Evolutionary conservation across 2,797 vertebrate genomes (phyloP).

Genomic region (Myotis planiceps): DNA sequence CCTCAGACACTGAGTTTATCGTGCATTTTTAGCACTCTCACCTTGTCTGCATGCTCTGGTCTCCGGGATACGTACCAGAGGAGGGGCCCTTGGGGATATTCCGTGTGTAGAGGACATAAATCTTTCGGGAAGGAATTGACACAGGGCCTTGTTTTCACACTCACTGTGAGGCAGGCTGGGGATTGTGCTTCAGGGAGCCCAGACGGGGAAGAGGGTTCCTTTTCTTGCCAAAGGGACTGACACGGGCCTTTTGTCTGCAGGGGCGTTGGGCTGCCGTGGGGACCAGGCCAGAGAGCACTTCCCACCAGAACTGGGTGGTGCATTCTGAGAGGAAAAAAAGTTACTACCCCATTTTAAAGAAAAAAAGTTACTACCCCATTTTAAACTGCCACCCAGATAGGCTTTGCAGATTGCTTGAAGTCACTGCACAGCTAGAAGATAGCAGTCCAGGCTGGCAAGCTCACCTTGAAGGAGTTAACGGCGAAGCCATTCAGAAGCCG

Average conservation of each 20-base stretch:
- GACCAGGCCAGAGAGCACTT: neutral
- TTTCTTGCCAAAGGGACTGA: neutral
- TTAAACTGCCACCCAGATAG: neutral
- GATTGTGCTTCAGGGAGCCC: neutral
- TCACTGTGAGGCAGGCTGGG: neutral
- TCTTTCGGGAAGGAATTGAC: constrained; percentile 34
- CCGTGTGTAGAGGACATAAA: neutral
- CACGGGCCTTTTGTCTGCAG: neutral
- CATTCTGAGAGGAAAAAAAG: neutral
- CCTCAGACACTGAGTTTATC: constrained; percentile 37
- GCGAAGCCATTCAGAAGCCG: neutral
- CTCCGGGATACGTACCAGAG: constrained; percentile 66
- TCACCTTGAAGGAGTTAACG: neutral
- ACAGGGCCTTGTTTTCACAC: constrained; percentile 9
- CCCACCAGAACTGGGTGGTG: neutral
- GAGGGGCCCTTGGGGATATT: constrained; percentile 64
- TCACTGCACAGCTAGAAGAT: neutral
- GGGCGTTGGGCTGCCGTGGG: fast-evolving
- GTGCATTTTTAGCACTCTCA: constrained; percentile 28
- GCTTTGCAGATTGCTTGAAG: neutral
- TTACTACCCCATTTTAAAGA: neutral
- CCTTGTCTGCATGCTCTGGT: constrained; percentile 62
- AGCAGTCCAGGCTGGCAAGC: neutral
- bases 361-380: no score
- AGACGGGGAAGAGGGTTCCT: neutral